phyloP scores from a whole-genome alignment of 2,113 vertebrate species.

The Xenotilapia flavipinnis region DNA sequence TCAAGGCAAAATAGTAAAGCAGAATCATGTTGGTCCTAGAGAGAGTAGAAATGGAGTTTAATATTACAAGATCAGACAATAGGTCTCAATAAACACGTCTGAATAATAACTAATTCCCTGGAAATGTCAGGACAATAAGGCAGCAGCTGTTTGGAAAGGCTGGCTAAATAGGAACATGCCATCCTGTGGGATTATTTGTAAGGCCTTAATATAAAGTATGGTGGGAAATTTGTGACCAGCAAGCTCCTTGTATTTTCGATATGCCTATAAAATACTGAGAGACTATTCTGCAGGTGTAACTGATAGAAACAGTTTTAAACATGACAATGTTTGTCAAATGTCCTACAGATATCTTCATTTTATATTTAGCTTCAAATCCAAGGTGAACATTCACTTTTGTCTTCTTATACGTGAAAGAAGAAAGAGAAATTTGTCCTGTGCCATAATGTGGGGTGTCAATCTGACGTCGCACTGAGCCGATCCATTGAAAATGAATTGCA shows the following conservation, averaged over 20 bases:
- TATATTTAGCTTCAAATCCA: conserved; percentile 39
- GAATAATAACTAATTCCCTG: conserved; percentile 63
- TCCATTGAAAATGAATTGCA: conserved; percentile 33
- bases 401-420: not conserved
- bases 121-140: conserved; percentile 65
- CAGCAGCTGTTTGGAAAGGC: conserved; percentile 55
- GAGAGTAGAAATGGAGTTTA: conserved; percentile 23
- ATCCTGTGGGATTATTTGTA: conserved; percentile 33
- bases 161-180: conserved; percentile 38
- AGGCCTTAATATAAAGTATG: conserved; percentile 22
- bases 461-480: conserved; percentile 5
- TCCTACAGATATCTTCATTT: not conserved
- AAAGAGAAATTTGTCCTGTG: conserved; percentile 26
- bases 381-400: conserved; percentile 9
- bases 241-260: not conserved
- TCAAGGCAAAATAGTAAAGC: not conserved
- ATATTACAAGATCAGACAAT: conserved; percentile 53
- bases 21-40: not conserved
- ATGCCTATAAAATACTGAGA: not conserved
- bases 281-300: not conserved
- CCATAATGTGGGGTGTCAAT: conserved; percentile 40
- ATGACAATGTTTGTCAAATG: not conserved
- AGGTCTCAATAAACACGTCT: conserved; percentile 52
- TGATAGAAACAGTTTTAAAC: not conserved
- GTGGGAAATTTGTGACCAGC: not conserved